Base-by-base conservation (phyloP, 1,140 invertebrate species). In the Ridgeia piscesae region DNA sequence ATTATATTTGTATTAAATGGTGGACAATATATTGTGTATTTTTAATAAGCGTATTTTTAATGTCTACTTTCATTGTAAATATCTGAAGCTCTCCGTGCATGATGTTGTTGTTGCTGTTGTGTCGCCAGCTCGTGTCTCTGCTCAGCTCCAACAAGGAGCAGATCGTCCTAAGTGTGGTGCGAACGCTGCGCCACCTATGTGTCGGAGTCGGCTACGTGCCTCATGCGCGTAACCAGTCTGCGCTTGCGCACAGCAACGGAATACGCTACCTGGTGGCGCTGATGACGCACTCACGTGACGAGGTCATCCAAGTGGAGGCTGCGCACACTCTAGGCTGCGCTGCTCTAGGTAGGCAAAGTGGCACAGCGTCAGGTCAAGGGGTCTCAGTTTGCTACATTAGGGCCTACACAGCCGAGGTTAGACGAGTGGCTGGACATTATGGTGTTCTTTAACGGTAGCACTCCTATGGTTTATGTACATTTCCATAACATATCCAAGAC, bases 171-270 rank as follows among this genome's bases (percentile, higher is more conserved):
- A 96, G 95, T 93, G 94, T 95, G 8, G 95, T 96, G 91, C 93
- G 94, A 77, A 94, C 95, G 17, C 92, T 96, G 58, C 93, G 95
- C 34, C 93, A 95, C 92, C 93, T 96, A 90, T 95, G 95, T 94
- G 94, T 96, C 6, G 95, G 95, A 11, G 95, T 95, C n/a, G 95
- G 95, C 31, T 95, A 94, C 93, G 94, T 96, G 27, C 94, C 95
- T 2, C 94, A 95, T 88, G 88, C 93, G 50, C 92, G 93, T 48
- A 96, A 96, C 93, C 95, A 96, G 94, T 93, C 92, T 34, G 93
- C 94, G n/a, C 94, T 96, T 31, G 93, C 94, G 27, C 93, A 95
- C 17, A 94, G 94, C 21, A 93, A 94, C 0, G 95, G 95, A 4
- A 94, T 96, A 33, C 94, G 94, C 92, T 94, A 94, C 50, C 93